Evolutionary conservation across 2,888 invertebrate genomes (phyloP).

Genomic region (Spisula subtruncata): DNA sequence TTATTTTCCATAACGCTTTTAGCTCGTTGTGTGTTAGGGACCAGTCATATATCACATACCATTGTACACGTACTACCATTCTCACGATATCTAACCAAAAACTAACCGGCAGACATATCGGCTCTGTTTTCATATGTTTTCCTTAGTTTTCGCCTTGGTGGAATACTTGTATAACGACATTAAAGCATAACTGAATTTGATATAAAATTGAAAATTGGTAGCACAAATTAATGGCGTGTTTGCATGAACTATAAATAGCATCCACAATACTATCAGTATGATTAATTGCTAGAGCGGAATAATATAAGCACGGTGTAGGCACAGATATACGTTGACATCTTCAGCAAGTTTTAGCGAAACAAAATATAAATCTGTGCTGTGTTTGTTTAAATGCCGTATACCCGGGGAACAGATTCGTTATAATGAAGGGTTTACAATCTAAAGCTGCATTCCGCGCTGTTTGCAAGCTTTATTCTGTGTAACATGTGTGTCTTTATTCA

Average conservation of each 20-base stretch:
- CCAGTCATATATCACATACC: background rate
- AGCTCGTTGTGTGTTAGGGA: background rate
- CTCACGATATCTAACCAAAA: background rate
- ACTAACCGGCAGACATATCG: background rate
- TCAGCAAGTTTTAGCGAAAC: too few species aligned
- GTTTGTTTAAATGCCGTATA: background rate
- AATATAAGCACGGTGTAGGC: too few species aligned
- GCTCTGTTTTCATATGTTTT: background rate
- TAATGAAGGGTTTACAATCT: too few species aligned
- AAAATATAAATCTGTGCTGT: too few species aligned
- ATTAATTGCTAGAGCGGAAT: too few species aligned
- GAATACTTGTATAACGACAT: background rate
- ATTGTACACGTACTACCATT: too few species aligned
- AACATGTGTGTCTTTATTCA: too few species aligned
- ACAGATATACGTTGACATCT: too few species aligned
- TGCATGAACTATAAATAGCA: background rate
- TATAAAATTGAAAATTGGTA: background rate
- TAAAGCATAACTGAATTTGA: background rate
- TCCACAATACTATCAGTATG: too few species aligned
- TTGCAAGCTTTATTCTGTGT: too few species aligned
- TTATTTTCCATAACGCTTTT: background rate
- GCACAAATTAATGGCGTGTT: background rate
- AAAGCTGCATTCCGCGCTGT: too few species aligned
- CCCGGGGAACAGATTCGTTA: background rate
- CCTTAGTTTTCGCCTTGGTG: background rate